Evolutionary conservation across 2,888 invertebrate species (phyloP).

Genomic region (Drosophila atripex): DNA sequence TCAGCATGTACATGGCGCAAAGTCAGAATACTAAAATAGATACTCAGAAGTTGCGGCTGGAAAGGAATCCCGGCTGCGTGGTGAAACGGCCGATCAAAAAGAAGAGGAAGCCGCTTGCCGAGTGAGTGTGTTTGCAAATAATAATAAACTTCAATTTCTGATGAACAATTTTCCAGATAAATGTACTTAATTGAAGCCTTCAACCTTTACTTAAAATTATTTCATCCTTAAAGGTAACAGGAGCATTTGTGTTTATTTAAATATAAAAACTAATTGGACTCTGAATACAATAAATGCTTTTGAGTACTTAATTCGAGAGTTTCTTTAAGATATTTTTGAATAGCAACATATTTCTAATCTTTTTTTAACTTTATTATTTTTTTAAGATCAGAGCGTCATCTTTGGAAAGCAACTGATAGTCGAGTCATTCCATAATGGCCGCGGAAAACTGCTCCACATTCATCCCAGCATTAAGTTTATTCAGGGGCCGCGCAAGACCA

Average conservation of each 20-base stretch:
- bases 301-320: neutral
- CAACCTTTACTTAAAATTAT: neutral
- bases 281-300: neutral
- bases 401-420: conserved; percentile 19
- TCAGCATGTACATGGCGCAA: conserved; percentile 68
- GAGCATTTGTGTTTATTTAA: neutral
- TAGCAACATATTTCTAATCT: neutral
- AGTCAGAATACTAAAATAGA: conserved; percentile 12
- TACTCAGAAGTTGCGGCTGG: conserved; percentile 38
- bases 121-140: neutral
- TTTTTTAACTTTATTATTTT: neutral
- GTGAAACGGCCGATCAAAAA: conserved; percentile 24
- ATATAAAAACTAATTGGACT: neutral
- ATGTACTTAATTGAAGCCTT: neutral
- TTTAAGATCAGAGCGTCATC: conserved; percentile 23
- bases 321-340: neutral
- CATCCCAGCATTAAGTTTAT: conserved; percentile 72
- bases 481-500: conserved; percentile 81
- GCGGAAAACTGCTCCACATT: conserved; percentile 16
- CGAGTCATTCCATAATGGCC: conserved; percentile 19
- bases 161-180: neutral
- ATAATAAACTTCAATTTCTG: neutral
- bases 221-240: neutral
- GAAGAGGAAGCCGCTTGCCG: conserved; percentile 18
- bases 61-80: conserved; percentile 56